Percentiles rank a stretch among this genome's conserved stretches.
Conservation (phyloP, 2,113 vertebrate species). For the Anthoscopus minutus region DNA sequence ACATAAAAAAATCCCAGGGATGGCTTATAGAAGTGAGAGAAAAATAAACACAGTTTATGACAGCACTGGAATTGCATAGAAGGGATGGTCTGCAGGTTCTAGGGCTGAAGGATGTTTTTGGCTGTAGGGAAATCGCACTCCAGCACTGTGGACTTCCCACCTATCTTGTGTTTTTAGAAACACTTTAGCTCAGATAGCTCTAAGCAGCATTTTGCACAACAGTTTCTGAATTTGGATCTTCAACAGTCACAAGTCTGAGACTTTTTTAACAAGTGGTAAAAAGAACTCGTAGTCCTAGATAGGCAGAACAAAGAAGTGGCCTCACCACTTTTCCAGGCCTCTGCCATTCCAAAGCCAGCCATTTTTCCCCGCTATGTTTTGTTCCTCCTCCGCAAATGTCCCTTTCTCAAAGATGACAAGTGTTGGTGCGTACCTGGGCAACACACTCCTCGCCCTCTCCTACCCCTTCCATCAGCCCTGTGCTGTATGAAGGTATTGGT, state of each 20-base stretch:
- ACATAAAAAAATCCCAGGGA: not conserved
- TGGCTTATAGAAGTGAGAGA: not conserved
- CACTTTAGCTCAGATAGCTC: not conserved
- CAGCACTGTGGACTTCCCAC: not conserved
- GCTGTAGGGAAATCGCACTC: not conserved
- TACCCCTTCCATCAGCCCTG: not conserved
- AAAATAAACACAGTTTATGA: not conserved
- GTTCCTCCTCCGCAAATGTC: not conserved
- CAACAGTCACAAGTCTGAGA: not conserved
- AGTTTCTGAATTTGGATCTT: not conserved
- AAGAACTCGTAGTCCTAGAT: not conserved
- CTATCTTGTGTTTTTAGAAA: not conserved
- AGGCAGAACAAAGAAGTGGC: not conserved
- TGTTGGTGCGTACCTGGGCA: not conserved
- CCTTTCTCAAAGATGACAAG: not conserved
- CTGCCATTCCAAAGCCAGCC: not conserved
- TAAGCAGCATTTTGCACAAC: not conserved
- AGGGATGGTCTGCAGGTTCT: not conserved
- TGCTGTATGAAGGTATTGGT: not conserved
- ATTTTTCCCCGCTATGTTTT: fast-evolving
- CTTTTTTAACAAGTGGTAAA: not conserved
- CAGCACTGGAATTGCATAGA: not conserved
- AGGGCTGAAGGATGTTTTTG: not conserved
- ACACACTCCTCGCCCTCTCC: not conserved
- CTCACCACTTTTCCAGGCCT: not conserved